A percentile compares a stretch with the other conserved stretches of the same genome.
Conservation (phyloP, 2,797 vertebrate species). For the Pipistrellus kuhlii region DNA sequence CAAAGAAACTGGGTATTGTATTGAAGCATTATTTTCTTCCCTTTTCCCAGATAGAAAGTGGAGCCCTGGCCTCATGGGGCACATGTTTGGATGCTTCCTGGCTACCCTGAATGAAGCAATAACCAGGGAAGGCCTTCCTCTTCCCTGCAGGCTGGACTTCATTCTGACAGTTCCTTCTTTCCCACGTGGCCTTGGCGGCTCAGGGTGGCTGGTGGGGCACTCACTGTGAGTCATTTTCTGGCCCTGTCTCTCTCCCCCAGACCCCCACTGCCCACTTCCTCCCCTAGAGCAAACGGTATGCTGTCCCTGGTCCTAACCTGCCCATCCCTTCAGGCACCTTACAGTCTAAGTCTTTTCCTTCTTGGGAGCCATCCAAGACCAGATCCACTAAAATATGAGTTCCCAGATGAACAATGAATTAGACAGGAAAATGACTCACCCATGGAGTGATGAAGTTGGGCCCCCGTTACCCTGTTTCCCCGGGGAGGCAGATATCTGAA, state of each 20-base stretch:
- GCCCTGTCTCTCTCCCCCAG: too few relatives aligned
- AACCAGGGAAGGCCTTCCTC: background rate
- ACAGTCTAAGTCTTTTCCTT: background rate
- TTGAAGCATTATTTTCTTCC: background rate
- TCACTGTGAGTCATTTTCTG: background rate
- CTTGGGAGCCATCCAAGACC: background rate
- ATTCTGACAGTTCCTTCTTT: background rate
- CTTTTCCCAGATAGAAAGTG: background rate
- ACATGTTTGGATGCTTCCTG: background rate
- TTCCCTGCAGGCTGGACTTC: background rate
- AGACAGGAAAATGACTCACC: background rate
- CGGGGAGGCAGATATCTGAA: background rate
- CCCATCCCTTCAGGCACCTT: background rate
- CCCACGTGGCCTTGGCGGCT: background rate
- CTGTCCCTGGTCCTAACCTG: background rate
- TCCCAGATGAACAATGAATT: background rate
- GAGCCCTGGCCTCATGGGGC: background rate
- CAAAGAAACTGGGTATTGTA: background rate
- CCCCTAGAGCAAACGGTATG: background rate
- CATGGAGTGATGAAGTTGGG: background rate
- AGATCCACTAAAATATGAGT: background rate
- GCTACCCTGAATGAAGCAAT: background rate
- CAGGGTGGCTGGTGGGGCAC: background rate
- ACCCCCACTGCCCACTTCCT: background rate
- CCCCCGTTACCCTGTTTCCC: background rate